These are phyloP conservation scores for Rugalucina vietnamica DNA, from an alignment of 2,888 invertebrate species.

Conservation along the genomic window DNA sequence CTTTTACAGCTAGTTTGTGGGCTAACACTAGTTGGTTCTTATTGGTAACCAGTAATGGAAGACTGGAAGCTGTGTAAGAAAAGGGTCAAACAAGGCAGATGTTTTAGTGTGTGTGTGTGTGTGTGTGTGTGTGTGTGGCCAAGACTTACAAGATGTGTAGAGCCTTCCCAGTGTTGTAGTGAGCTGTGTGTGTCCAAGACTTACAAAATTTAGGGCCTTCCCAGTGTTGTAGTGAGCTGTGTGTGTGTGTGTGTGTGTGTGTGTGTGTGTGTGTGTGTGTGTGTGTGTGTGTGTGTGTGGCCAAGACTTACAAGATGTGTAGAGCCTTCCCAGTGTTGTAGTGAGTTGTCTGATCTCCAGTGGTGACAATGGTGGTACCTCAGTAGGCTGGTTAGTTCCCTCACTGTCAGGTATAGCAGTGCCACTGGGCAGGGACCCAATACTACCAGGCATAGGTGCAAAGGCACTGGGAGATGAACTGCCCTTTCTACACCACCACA, in stretches of 20 bases:
- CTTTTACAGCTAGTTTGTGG: too few species aligned
- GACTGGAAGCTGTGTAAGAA: too few species aligned
- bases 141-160: conserved; percentile 63
- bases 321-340: conserved; percentile 59
- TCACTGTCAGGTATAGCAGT: conserved; percentile 11
- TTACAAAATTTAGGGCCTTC: too few species aligned
- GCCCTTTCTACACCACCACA: conserved; percentile 50
- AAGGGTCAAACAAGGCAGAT: too few species aligned
- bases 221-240: too few species aligned
- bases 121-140: too few species aligned
- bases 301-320: conserved; percentile 64
- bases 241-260: too few species aligned
- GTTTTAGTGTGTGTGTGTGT: too few species aligned
- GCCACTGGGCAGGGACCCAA: conserved; percentile 46
- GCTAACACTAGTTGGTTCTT: too few species aligned
- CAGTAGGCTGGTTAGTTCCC: conserved; percentile 45
- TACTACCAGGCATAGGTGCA: conserved; percentile 5
- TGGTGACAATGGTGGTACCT: conserved; percentile 47
- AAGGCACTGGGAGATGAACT: neutral
- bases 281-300: too few species aligned
- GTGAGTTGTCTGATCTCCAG: conserved; percentile 61
- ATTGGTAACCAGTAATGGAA: too few species aligned
- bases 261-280: too few species aligned
- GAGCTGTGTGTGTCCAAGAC: conserved; percentile 55
- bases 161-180: conserved; percentile 61